Conservation (phyloP, 2,113 vertebrate genomes). For the Arizona elegans region DNA sequence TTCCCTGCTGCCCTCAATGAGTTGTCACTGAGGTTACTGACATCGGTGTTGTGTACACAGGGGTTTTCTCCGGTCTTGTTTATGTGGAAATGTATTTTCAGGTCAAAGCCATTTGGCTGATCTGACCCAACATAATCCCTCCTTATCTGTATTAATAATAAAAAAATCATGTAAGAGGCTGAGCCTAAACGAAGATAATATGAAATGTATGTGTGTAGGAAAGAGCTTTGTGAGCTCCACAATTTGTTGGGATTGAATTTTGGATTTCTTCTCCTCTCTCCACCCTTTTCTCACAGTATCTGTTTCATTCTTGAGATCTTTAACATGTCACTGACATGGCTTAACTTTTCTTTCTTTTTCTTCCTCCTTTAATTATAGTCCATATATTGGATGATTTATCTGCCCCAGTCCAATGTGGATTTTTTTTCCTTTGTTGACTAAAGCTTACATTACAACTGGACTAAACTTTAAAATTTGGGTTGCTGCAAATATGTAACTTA, state of each 20-base stretch:
- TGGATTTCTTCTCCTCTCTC: background rate
- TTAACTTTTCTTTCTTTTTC: background rate
- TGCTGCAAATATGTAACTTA: background rate
- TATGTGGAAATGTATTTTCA: background rate
- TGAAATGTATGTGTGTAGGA: background rate
- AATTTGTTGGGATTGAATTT: background rate
- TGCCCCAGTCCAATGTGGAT: background rate
- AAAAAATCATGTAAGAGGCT: background rate
- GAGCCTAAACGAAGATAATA: background rate
- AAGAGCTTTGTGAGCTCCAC: background rate
- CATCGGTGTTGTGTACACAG: background rate
- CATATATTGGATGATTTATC: background rate
- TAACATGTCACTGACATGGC: background rate
- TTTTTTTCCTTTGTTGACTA: background rate
- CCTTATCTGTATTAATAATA: background rate
- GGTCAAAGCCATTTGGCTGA: background rate
- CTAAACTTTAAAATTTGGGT: background rate
- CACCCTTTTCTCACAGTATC: too few species aligned
- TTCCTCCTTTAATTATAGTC: background rate
- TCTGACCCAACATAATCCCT: background rate
- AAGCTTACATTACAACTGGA: background rate
- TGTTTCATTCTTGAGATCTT: background rate
- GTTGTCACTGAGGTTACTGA: background rate
- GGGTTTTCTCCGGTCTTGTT: background rate
- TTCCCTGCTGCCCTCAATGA: background rate